Percentiles rank a stretch among this genome's conserved stretches.
Conservation (phyloP, 53 echinoderm and acorn worm genomes). For the Hippasteria phrygiana region DNA sequence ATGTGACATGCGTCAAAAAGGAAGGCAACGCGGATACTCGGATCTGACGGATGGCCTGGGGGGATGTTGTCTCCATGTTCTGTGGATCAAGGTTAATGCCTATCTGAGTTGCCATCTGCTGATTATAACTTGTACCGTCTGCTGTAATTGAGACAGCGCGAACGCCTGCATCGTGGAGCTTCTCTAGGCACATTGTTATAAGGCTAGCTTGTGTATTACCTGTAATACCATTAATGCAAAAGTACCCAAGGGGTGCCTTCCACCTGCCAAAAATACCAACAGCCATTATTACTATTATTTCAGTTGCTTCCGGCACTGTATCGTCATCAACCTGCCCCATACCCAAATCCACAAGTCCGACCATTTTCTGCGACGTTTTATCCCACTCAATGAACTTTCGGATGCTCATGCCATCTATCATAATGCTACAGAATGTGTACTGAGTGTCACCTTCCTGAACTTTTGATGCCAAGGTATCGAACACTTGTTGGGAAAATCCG, state of each 20-base stretch:
- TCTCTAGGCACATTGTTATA: constrained; percentile 16
- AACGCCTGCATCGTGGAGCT: constrained; percentile 40
- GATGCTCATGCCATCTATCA: constrained; percentile 34
- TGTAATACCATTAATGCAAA: constrained; percentile 63
- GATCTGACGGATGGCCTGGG: constrained; percentile 65
- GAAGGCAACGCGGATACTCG: constrained; percentile 65
- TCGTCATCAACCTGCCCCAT: background rate
- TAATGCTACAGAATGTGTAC: background rate
- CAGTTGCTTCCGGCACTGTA: constrained; percentile 18
- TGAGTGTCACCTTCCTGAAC: constrained; percentile 16
- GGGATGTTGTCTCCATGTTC: constrained; percentile 41
- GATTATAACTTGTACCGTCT: constrained; percentile 25
- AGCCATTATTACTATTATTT: constrained; percentile 42
- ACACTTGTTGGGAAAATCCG: constrained; percentile 22
- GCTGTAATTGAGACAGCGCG: constrained; percentile 30
- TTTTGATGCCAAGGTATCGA: constrained; percentile 7
- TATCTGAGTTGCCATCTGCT: constrained; percentile 35
- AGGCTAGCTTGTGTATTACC: constrained; percentile 52
- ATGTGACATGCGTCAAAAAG: constrained; percentile 77
- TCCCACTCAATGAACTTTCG: constrained; percentile 21
- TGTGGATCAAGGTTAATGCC: constrained; percentile 27
- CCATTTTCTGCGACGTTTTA: constrained; percentile 16
- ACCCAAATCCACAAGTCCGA: constrained; percentile 13
- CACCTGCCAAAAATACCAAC: constrained; percentile 47
- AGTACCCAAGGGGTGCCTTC: background rate